A percentile compares a stretch with the other conserved stretches of the same genome.
These are phyloP conservation scores for Grammomys surdaster DNA, from an alignment of 2,113 vertebrate species.

Conservation along the genomic window DNA sequence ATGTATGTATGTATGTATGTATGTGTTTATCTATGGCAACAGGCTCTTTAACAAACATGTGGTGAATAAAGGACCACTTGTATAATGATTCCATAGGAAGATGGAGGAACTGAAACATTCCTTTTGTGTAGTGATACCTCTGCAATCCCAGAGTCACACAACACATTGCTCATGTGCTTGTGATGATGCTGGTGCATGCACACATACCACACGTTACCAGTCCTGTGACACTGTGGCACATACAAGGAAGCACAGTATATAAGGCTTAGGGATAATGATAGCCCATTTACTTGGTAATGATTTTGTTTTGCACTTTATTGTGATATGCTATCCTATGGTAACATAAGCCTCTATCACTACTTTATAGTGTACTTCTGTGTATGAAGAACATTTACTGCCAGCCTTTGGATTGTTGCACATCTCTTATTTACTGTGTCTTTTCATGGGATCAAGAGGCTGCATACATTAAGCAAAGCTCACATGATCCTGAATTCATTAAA, in stretches of 20 bases:
- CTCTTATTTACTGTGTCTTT: not conserved
- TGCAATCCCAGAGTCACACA: not conserved
- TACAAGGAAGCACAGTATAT: not conserved
- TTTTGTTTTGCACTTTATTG: not conserved
- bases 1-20: not conserved
- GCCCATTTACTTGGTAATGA: no score
- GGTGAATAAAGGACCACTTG: not conserved
- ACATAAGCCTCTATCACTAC: not conserved
- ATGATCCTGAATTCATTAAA: not conserved
- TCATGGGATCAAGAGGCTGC: not conserved
- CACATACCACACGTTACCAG: no score
- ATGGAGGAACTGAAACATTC: not conserved
- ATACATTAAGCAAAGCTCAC: not conserved
- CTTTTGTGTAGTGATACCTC: not conserved
- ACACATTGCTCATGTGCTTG: fast-evolving
- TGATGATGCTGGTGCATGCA: not conserved
- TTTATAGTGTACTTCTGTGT: not conserved
- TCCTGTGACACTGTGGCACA: no score
- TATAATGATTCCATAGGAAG: not conserved
- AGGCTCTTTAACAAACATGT: not conserved
- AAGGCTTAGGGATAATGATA: not conserved
- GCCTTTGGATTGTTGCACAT: not conserved
- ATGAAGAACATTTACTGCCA: not conserved
- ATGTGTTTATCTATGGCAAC: not conserved
- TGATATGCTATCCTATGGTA: not conserved